Base-by-base conservation (phyloP, 2,888 invertebrate genomes). In the Macrosoma leucophasiata region DNA sequence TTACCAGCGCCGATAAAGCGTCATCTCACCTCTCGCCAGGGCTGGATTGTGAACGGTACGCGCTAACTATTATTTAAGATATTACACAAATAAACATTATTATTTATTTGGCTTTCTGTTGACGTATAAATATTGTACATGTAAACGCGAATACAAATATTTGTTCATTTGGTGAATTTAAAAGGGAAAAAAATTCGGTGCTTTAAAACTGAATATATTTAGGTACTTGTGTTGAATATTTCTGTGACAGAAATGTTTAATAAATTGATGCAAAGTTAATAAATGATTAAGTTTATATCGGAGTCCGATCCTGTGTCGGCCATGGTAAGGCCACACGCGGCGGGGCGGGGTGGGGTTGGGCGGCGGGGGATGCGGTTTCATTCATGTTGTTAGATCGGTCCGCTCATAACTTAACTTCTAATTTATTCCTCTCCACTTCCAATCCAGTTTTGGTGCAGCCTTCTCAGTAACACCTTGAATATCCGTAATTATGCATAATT, bases 341-440 rank as follows among this genome's bases (percentile, higher is more conserved):
- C 58, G 54, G 45, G 48, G 47, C 45, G 50, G 55, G 46, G 41
- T 46, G 39, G 43, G 43, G 43, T 48, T 47, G 50, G 49, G 52
- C 20, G 45, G 49, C 48, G 50, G 45, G 44, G 61, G 61, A 51
- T 36, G 65, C 46, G 61, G 73, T 72, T 77, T 84, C 84, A 85
- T 85, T 85, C 84, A 85, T 84, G 84, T 84, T 76, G 78, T 81
- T 82, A 81, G 82, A 79, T 67, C 68, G 67, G 68, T 54, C 78
- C 75, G 75, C 77, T 82, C 82, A 84, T 84, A 84, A 84, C 70
- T 84, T 84, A 78, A 73, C 82, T 74, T 67, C 65, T 81, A 82
- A 84, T 84, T 82, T 84, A 84, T 84, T 75, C 76, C 61, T 72
- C 58, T 67, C 60, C 64, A 58, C 56, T 60, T 48, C 57, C 49